Evolutionary conservation across 2,888 invertebrate species (phyloP).

Genomic region (Pogonocherus hispidulus): DNA sequence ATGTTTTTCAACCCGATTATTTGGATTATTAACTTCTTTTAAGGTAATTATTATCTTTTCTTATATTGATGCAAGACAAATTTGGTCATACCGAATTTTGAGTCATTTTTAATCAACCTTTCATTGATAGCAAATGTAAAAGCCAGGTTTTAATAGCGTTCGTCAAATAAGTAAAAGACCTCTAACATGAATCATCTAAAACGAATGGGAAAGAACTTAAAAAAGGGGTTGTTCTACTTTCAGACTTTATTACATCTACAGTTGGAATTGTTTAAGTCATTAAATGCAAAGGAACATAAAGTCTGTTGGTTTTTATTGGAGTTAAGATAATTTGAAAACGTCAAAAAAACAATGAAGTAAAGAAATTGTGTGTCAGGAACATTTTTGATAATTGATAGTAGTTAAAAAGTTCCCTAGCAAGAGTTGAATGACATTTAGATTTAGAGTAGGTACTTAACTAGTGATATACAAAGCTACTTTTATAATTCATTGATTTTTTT

Average conservation of each 20-base stretch:
- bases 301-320: too few species aligned
- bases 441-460: too few species aligned
- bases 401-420: too few species aligned
- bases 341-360: too few species aligned
- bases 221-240: slow-evolving; percentile 36
- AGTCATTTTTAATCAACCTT: slow-evolving; percentile 10
- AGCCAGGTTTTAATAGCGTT: slow-evolving; percentile 8
- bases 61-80: background rate
- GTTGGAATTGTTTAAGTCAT: slow-evolving; percentile 3
- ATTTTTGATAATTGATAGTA: too few species aligned
- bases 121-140: slow-evolving; percentile 28
- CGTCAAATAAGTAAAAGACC: background rate
- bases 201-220: slow-evolving; percentile 17
- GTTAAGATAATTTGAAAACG: too few species aligned
- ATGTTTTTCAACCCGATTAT: slow-evolving; percentile 55
- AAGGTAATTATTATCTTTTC: slow-evolving; percentile 52
- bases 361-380: too few species aligned
- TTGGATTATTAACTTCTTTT: slow-evolving; percentile 58
- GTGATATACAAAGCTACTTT: too few species aligned
- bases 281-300: background rate
- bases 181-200: slow-evolving; percentile 30
- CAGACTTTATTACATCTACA: slow-evolving; percentile 4
- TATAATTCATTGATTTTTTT: background rate
- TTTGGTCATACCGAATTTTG: background rate
- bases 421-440: too few species aligned